These are phyloP conservation scores for Macrobrachium rosenbergii DNA, from an alignment of 1,140 invertebrate genomes.

Conservation along the genomic window DNA sequence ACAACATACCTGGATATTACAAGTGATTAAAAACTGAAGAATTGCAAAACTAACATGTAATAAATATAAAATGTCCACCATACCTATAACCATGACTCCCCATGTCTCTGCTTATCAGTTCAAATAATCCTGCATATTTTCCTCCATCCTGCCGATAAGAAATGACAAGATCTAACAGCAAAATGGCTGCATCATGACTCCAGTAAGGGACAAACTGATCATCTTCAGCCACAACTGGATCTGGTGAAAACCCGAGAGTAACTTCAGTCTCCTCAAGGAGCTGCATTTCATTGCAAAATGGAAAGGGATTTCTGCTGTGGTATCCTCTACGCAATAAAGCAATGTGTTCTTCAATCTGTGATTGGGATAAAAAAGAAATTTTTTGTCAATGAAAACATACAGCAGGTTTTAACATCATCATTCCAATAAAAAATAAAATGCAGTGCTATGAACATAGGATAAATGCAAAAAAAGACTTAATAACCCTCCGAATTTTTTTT, in stretches of 20 bases:
- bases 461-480: no score
- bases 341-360: constrained; percentile 49
- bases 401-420: not conserved
- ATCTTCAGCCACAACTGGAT: not conserved
- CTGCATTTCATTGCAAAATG: constrained; percentile 42
- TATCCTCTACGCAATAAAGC: constrained; percentile 32
- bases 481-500: no score
- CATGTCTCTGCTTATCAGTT: constrained; percentile 42
- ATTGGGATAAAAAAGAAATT: not conserved
- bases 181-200: constrained; percentile 44
- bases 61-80: not conserved
- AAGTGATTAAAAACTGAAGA: not conserved
- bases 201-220: constrained; percentile 47
- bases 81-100: constrained; percentile 50
- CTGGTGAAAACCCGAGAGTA: constrained; percentile 38
- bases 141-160: constrained; percentile 45
- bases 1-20: no score
- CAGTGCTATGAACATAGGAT: not conserved
- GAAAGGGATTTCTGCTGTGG: constrained; percentile 42
- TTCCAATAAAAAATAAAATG: not conserved
- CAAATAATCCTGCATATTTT: constrained; percentile 41
- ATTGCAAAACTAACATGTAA: not conserved
- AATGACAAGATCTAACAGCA: constrained; percentile 45
- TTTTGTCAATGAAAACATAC: not conserved
- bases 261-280: constrained; percentile 46